These are phyloP conservation scores for Ceyx melanurus DNA, from an alignment of 2,113 vertebrate species.

Conservation along the genomic window DNA sequence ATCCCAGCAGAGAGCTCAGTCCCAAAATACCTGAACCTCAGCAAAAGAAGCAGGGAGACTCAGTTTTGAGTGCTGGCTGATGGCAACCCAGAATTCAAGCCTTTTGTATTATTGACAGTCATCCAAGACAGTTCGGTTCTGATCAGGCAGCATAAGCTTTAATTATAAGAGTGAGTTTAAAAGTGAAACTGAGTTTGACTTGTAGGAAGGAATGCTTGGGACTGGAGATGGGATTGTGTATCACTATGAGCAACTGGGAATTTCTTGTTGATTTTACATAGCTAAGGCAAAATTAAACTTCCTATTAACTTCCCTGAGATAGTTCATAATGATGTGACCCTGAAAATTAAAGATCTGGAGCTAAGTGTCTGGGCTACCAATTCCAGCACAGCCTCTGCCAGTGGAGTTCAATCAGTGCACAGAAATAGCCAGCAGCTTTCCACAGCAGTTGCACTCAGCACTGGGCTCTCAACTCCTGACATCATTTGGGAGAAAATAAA, in stretches of 20 bases:
- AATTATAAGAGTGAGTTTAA: neutral
- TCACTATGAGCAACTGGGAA: neutral
- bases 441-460: neutral
- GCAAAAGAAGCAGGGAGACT: neutral
- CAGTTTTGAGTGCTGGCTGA: neutral
- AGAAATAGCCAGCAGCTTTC: constrained; percentile 3
- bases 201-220: neutral
- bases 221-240: neutral
- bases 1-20: neutral
- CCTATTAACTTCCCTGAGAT: neutral
- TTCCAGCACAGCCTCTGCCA: neutral
- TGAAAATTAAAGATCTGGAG: constrained; percentile 24
- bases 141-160: neutral
- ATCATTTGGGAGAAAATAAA: neutral
- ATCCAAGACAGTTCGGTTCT: neutral
- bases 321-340: constrained; percentile 1
- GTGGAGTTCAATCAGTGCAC: neutral
- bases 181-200: neutral
- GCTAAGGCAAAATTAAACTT: constrained; percentile 7
- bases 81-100: neutral
- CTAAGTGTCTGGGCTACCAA: neutral
- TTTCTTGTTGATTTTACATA: constrained; percentile 24
- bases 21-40: neutral
- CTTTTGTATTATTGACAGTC: neutral
- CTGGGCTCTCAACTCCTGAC: constrained; percentile 10